Evolutionary conservation across 1,140 invertebrate species (phyloP).

Genomic region (Cherax destructor): DNA sequence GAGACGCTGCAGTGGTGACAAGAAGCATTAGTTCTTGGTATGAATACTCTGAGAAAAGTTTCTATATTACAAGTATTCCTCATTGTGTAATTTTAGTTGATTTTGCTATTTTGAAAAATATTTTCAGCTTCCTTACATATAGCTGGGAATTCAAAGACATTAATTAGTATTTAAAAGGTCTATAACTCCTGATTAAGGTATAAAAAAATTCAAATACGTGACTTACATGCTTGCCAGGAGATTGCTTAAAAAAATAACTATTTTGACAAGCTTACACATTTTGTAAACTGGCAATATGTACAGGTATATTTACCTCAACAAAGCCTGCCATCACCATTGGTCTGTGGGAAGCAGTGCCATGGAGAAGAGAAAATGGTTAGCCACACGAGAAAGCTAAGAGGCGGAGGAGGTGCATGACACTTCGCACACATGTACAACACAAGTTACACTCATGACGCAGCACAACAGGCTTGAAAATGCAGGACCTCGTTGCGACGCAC

Average conservation of each 20-base stretch:
- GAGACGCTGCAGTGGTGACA: slow-evolving; percentile 18
- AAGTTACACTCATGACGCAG: not conserved
- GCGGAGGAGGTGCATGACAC: not conserved
- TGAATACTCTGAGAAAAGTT: not conserved
- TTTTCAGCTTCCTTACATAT: not conserved
- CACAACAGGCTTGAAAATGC: not conserved
- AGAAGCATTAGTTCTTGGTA: not conserved
- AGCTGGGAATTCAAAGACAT: not conserved
- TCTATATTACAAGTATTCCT: not conserved
- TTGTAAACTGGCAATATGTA: not conserved
- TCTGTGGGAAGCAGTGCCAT: slow-evolving; percentile 58
- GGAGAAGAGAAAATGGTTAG: slow-evolving; percentile 36
- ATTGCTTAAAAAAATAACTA: not conserved
- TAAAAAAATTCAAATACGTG: not conserved
- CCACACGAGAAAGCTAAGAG: slow-evolving; percentile 33
- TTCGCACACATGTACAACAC: not conserved
- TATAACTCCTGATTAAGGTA: not conserved
- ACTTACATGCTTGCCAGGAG: not conserved
- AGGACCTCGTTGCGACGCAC: not conserved
- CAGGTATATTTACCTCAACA: slow-evolving; percentile 49
- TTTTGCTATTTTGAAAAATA: not conserved
- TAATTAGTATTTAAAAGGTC: not conserved
- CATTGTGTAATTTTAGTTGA: not conserved
- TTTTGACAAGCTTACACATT: not conserved
- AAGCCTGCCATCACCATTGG: slow-evolving; percentile 61